Conservation (phyloP, 2,888 invertebrate species). For the Stictocephala bisonia region DNA sequence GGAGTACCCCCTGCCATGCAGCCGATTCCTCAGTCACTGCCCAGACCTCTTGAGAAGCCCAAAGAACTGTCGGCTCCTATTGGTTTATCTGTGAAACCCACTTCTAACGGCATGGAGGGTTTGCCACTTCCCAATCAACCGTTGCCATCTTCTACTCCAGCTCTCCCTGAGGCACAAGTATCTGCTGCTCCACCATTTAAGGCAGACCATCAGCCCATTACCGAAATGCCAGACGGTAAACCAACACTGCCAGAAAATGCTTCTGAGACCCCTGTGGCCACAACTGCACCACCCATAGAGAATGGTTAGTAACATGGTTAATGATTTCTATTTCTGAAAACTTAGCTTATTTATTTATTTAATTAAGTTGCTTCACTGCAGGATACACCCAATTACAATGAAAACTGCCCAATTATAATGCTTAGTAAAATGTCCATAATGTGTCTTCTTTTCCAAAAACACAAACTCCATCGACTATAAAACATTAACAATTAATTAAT, state of each 20-base stretch:
- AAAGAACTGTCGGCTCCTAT: slow-evolving; percentile 20
- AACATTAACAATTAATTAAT: too few relatives aligned
- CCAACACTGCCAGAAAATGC: not conserved
- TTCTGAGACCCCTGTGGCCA: slow-evolving; percentile 36
- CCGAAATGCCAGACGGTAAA: not conserved
- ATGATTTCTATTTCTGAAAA: too few relatives aligned
- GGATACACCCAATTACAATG: too few relatives aligned
- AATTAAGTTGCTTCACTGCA: too few relatives aligned
- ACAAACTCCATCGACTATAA: too few relatives aligned
- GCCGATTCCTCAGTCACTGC: slow-evolving; percentile 52
- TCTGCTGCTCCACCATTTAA: slow-evolving; percentile 3
- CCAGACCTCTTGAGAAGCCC: slow-evolving; percentile 52
- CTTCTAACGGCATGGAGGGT: slow-evolving; percentile 47
- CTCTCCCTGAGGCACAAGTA: not conserved
- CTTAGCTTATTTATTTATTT: too few relatives aligned
- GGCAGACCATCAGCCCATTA: not conserved
- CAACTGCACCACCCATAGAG: not conserved
- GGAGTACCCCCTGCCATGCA: slow-evolving; percentile 26
- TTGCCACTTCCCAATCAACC: not conserved
- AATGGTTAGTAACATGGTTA: not conserved
- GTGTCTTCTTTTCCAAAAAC: too few relatives aligned
- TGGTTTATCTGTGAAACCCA: slow-evolving; percentile 22
- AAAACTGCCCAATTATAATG: too few relatives aligned
- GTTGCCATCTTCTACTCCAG: not conserved
- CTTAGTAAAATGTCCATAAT: too few relatives aligned